Conservation (phyloP, 2,888 invertebrate species). For the Hymenopus coronatus region DNA sequence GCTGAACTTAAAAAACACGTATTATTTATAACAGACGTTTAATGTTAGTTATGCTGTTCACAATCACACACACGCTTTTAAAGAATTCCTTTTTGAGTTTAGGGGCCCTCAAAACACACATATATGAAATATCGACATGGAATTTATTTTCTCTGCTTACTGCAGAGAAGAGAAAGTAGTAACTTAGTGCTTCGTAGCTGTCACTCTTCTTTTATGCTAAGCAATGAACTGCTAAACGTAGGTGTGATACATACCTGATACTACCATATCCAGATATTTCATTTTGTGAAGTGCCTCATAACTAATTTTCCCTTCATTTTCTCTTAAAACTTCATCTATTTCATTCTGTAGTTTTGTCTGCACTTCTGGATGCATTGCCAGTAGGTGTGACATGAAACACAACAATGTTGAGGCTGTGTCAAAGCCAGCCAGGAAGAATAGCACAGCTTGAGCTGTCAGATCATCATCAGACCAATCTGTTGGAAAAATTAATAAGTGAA, state of each 20-base stretch:
- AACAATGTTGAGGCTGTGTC: constrained; percentile 52
- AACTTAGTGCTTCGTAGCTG: no score
- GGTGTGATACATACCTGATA: constrained; percentile 44
- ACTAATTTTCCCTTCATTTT: constrained; percentile 43
- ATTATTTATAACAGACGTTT: no score
- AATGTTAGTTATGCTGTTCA: no score
- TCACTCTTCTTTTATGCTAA: no score
- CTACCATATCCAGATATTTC: constrained; percentile 49
- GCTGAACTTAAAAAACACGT: no score
- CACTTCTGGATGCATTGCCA: constrained; percentile 57
- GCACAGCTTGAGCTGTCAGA: constrained; percentile 55
- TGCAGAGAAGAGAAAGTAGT: no score
- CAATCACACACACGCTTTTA: no score
- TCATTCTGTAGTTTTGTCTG: constrained; percentile 56
- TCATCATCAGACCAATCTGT: constrained; percentile 50
- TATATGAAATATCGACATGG: no score
- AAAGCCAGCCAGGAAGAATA: constrained; percentile 55
- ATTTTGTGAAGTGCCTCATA: constrained; percentile 44
- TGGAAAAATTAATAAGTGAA: not conserved
- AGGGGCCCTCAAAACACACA: no score
- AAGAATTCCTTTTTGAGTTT: no score
- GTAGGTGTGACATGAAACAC: constrained; percentile 55
- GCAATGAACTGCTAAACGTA: no score
- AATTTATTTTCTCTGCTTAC: no score
- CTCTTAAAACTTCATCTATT: constrained; percentile 50